Percentiles rank a stretch among this genome's conserved stretches.
Evolutionary conservation across 2,797 vertebrate species (phyloP).

Genomic region (Apodemus agrarius): DNA sequence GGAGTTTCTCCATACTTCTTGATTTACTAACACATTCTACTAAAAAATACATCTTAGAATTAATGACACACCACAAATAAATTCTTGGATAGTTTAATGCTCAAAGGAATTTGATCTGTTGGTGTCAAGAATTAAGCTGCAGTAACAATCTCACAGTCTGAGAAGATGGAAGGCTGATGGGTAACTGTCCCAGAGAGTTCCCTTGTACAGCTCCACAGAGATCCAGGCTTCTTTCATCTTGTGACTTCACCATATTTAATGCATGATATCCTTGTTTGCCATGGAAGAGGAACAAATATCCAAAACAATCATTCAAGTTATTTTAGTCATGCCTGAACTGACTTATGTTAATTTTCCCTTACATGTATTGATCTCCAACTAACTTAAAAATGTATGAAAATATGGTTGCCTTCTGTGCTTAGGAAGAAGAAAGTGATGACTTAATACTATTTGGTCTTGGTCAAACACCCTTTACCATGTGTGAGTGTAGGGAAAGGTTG

Average conservation of each 20-base stretch:
- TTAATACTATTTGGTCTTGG: background rate
- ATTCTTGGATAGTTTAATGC: slow-evolving; percentile 19
- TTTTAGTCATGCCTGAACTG: background rate
- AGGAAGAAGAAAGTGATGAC: background rate
- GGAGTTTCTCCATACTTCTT: background rate
- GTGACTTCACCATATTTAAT: background rate
- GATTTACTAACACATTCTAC: background rate
- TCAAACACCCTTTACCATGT: background rate
- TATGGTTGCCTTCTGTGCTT: background rate
- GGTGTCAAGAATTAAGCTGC: background rate
- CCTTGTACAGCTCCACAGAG: background rate
- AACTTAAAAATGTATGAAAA: background rate
- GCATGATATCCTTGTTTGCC: background rate
- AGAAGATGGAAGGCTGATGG: background rate
- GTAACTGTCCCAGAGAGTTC: background rate
- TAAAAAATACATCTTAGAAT: slow-evolving; percentile 4
- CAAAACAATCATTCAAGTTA: background rate
- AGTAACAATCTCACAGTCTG: background rate
- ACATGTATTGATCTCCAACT: background rate
- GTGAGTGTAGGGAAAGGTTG: background rate
- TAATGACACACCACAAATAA: background rate
- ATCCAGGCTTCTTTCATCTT: background rate
- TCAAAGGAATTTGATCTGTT: background rate
- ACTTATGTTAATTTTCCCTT: background rate
- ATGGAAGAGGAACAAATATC: background rate